Base-by-base conservation (phyloP, 2,113 vertebrate genomes). In the Dicerorhinus sumatrensis region DNA sequence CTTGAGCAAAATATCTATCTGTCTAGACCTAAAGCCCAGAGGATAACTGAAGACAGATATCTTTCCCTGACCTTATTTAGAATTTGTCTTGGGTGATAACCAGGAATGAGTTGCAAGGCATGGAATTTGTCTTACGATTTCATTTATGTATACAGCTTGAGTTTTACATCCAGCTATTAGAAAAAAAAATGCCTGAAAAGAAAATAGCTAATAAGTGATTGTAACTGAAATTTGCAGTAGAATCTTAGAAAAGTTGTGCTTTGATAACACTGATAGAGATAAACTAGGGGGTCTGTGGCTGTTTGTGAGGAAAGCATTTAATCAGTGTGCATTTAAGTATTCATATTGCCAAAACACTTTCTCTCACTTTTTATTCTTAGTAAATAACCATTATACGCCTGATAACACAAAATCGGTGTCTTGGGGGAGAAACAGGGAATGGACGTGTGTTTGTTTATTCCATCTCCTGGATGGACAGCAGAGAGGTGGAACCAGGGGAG, bases 161-260 rank as follows among this genome's bases (percentile, higher is more conserved):
- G 9, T 60, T 96, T 95, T 77, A 51, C 7, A 89, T 82, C 67
- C 36, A 69, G 18, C n/a, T 77, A 46, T 95, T 91, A 70, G n/a
- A 54, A 1, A 10, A 73, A 17, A 58, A 87, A 56, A 33, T 70
- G 0, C 51, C 42, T 62, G 33, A 29, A 83, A 95, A 91, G 31
- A 76, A 87, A 84, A 87, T 73, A 77, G 25, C 39, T 56, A 80
- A 16, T 70, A 79, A 14, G 42, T 65, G 21, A 21, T 48, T 80
- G 5, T 93, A 77, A 89, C 23, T 67, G 42, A 81, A 97, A 80
- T 89, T 96, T 88, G 23, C 48, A 18, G 51, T 63, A 69, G 58
- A 56, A 36, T 39, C 70, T 93, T 69, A 67, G 48, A 39, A 58
- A 83, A 85, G 20, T n/a, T 87, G 46, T 94, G 54, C 76, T 87